phyloP scores from a whole-genome alignment of 2,888 invertebrate species.

The Nematopogon swammerdamellus region DNA sequence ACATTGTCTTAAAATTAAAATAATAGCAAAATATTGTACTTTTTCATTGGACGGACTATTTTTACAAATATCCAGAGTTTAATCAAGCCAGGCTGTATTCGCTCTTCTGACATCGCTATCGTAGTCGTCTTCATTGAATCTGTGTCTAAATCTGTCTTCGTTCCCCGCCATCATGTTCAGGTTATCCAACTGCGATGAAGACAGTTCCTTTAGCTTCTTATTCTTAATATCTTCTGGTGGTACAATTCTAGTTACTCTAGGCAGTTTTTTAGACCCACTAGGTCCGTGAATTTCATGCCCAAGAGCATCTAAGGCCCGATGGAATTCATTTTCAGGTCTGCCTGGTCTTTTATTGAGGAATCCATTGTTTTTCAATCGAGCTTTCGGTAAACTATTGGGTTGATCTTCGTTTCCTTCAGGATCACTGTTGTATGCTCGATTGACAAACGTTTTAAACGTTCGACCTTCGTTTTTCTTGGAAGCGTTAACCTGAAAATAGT shows the following conservation, averaged over 20 bases:
- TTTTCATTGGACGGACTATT: too few relatives aligned
- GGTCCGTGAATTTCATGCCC: conserved; percentile 25
- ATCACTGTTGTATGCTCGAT: not conserved
- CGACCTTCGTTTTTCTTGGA: not conserved
- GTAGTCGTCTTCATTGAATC: conserved; percentile 33
- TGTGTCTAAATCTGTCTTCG: conserved; percentile 35
- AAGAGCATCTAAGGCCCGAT: conserved; percentile 34
- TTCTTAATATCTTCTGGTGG: conserved; percentile 28
- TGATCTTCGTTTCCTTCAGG: not conserved
- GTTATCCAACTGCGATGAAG: conserved; percentile 27
- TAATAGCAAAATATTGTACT: too few relatives aligned
- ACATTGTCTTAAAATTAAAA: too few relatives aligned
- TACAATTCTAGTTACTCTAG: conserved; percentile 3
- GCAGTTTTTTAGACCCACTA: not conserved
- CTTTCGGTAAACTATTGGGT: not conserved
- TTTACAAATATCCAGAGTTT: too few relatives aligned
- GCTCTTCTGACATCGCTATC: conserved; percentile 23
- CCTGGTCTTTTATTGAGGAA: conserved; percentile 32
- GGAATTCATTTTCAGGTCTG: conserved; percentile 31
- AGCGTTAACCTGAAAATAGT: not conserved
- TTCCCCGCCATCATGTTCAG: conserved; percentile 30
- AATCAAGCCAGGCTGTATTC: conserved; percentile 33
- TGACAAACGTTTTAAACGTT: not conserved
- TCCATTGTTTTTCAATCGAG: conserved; percentile 22
- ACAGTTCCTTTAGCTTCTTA: conserved; percentile 31